These are phyloP conservation scores for Tetheella fluctuosa DNA, from an alignment of 2,888 invertebrate genomes.

Conservation along the genomic window DNA sequence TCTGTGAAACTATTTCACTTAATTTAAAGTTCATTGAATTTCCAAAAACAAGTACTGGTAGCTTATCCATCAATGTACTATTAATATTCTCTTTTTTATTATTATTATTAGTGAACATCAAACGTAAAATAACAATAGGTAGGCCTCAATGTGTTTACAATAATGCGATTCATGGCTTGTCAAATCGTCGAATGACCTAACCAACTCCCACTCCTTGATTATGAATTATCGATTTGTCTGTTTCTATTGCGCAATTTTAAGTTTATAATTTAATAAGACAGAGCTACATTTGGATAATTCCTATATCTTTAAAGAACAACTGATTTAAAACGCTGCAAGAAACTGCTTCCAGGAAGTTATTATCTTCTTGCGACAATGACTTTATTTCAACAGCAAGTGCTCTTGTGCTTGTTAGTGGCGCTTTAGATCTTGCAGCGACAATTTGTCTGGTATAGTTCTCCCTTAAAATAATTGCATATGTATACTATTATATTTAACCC, in stretches of 20 bases:
- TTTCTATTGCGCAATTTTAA: background rate
- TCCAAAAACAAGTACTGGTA: conserved; percentile 14
- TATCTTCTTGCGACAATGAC: conserved; percentile 48
- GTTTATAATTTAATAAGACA: conserved; percentile 15
- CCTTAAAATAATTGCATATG: background rate
- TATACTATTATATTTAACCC: background rate
- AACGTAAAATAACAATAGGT: conserved; percentile 3
- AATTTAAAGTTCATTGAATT: conserved; percentile 51
- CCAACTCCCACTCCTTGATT: conserved; percentile 59
- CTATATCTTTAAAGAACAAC: conserved; percentile 1
- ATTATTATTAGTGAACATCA: background rate
- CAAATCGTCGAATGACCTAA: conserved; percentile 64
- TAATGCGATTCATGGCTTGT: conserved; percentile 40
- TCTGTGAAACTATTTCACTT: conserved; percentile 42
- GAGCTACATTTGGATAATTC: conserved; percentile 19
- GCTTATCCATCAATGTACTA: background rate
- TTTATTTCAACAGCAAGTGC: conserved; percentile 37
- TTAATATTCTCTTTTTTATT: background rate
- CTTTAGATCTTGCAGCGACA: conserved; percentile 32
- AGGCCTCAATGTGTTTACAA: conserved; percentile 3
- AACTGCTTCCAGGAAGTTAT: conserved; percentile 49
- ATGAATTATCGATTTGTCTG: conserved; percentile 19
- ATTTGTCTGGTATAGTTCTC: conserved; percentile 15
- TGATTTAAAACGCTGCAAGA: conserved; percentile 37
- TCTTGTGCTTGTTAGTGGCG: conserved; percentile 36